Percentiles rank a stretch among this genome's conserved stretches.
Evolutionary conservation across 2,797 vertebrate genomes (phyloP).

Genomic region (Hemitrygon akajei): DNA sequence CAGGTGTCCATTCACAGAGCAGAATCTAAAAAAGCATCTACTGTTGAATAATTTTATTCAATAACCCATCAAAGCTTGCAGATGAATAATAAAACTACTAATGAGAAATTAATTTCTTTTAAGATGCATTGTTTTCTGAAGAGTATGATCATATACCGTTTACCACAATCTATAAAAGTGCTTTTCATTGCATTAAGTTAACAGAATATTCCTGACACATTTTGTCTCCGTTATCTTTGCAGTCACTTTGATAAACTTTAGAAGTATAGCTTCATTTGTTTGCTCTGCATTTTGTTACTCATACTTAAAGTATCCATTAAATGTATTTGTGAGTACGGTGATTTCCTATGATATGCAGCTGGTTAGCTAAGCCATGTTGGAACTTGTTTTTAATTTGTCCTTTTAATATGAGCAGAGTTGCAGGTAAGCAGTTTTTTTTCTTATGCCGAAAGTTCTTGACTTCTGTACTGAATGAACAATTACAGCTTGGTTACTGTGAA

Average conservation of each 20-base stretch:
- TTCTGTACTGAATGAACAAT: background rate
- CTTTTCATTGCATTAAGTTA: background rate
- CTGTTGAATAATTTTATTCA: background rate
- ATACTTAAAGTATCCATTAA: background rate
- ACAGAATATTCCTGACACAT: background rate
- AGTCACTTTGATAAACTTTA: background rate
- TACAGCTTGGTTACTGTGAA: background rate
- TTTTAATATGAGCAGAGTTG: background rate
- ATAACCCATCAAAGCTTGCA: background rate
- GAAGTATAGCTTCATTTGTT: background rate
- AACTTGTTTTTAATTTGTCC: background rate
- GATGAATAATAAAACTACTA: background rate
- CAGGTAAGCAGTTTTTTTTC: background rate
- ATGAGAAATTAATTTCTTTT: background rate
- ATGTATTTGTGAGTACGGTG: background rate
- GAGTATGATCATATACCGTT: background rate
- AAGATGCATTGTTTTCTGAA: background rate
- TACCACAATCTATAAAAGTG: background rate
- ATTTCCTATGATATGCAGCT: background rate
- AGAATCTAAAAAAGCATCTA: background rate
- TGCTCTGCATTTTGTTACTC: background rate
- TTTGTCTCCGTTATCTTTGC: background rate
- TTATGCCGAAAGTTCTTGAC: background rate
- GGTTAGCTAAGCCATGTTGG: background rate
- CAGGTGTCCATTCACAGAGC: background rate